Conservation (phyloP, 2,797 vertebrate species). For the Melanotaenia trifasciata region DNA sequence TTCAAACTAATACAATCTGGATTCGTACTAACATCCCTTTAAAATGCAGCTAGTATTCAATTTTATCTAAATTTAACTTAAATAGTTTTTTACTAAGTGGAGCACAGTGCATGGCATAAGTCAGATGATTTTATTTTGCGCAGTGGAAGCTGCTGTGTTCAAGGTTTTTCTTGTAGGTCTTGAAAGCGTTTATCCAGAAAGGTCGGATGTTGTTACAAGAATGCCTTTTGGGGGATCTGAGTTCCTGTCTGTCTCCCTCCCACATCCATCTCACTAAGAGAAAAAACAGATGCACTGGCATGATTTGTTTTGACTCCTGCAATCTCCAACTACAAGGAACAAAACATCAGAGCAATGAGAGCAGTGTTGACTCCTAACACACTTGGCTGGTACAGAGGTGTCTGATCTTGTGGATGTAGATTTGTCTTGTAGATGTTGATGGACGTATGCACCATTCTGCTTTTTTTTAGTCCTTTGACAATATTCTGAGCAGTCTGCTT, state of each 20-base stretch:
- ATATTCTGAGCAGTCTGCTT: not conserved
- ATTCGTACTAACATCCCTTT: no score
- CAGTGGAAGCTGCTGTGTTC: conserved; percentile 29
- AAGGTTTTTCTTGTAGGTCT: conserved; percentile 61
- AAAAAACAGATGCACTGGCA: conserved; percentile 78
- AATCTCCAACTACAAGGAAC: conserved; percentile 42
- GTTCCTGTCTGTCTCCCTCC: conserved; percentile 84
- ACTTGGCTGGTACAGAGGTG: conserved; percentile 8
- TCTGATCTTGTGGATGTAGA: not conserved
- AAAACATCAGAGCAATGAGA: conserved; percentile 12
- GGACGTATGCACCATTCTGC: not conserved
- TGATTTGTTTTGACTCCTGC: conserved; percentile 50
- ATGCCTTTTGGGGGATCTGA: conserved; percentile 71
- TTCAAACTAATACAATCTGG: no score
- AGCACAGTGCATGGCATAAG: not conserved
- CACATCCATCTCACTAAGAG: conserved; percentile 78
- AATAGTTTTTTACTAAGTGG: not conserved
- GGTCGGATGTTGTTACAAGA: conserved; percentile 78
- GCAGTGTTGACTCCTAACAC: conserved; percentile 19
- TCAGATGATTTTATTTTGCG: conserved; percentile 20
- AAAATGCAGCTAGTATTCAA: conserved; percentile 1
- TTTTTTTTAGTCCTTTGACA: not conserved
- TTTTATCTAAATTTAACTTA: not conserved
- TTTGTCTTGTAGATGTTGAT: not conserved
- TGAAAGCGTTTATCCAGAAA: conserved; percentile 75